Evolutionary conservation across 1,140 invertebrate species (phyloP).

Genomic region (Scylla paramamosain): DNA sequence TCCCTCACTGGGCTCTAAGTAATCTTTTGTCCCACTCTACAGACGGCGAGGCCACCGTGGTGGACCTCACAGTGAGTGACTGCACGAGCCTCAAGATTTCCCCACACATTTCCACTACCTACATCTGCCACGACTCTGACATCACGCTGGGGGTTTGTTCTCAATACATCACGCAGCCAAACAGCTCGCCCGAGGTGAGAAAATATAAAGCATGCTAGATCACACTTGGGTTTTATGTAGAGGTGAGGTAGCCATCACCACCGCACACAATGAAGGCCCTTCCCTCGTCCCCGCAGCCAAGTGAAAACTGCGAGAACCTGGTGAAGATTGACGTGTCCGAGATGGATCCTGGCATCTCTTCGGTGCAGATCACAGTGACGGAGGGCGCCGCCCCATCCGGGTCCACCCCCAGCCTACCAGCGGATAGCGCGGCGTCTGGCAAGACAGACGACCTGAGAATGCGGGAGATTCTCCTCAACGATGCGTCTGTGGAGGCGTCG

Average conservation of each 20-base stretch:
- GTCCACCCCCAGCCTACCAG: slow-evolving; percentile 38
- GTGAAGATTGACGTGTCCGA: slow-evolving; percentile 79
- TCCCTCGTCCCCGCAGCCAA: slow-evolving; percentile 48
- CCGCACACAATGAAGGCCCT: not conserved
- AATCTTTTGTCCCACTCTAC: not conserved
- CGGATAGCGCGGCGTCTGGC: slow-evolving; percentile 73
- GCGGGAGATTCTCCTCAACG: slow-evolving; percentile 82
- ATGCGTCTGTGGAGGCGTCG: slow-evolving; percentile 82
- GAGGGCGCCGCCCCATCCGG: slow-evolving; percentile 76
- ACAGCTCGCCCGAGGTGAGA: slow-evolving; percentile 70
- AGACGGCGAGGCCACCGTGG: slow-evolving; percentile 72
- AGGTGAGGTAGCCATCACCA: not conserved
- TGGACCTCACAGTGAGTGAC: slow-evolving; percentile 76
- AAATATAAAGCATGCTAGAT: slow-evolving; percentile 42
- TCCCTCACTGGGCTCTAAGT: too few relatives aligned
- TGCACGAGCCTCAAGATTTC: slow-evolving; percentile 75
- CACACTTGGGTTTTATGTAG: not conserved
- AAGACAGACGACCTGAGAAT: slow-evolving; percentile 80
- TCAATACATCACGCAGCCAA: slow-evolving; percentile 78
- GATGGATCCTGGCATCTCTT: slow-evolving; percentile 81
- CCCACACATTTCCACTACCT: slow-evolving; percentile 78
- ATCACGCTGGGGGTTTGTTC: slow-evolving; percentile 76
- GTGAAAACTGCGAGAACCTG: slow-evolving; percentile 68
- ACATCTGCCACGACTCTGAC: slow-evolving; percentile 77
- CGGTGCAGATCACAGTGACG: slow-evolving; percentile 80